Evolutionary conservation across 2,797 vertebrate genomes (phyloP).

Genomic region (Momotus momota): DNA sequence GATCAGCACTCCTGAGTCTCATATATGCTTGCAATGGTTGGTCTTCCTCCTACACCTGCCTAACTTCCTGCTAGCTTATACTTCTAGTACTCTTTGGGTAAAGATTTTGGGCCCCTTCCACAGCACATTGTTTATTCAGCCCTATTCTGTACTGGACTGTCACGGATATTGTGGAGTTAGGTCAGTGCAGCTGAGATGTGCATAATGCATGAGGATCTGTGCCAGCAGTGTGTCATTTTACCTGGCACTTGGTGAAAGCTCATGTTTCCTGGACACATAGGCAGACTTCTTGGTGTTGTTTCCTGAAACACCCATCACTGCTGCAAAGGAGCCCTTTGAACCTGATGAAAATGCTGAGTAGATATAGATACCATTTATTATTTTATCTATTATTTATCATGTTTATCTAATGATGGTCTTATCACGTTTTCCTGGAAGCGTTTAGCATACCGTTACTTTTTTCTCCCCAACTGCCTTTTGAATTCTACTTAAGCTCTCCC

Average conservation of each 20-base stretch:
- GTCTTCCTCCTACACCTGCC: neutral
- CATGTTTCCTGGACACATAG: neutral
- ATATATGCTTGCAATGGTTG: neutral
- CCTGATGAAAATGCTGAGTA: neutral
- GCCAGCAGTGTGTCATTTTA: neutral
- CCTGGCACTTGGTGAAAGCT: neutral
- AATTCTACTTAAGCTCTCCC: neutral
- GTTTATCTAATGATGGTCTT: neutral
- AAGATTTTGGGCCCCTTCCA: neutral
- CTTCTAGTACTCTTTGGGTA: neutral
- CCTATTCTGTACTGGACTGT: neutral
- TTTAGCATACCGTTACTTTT: neutral
- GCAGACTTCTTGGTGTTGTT: neutral
- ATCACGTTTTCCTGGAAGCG: neutral
- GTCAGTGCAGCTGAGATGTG: neutral
- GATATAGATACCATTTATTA: neutral
- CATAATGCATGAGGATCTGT: neutral
- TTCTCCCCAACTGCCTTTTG: neutral
- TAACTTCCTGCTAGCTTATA: neutral
- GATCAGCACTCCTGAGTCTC: neutral
- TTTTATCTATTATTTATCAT: neutral
- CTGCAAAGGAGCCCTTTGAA: neutral
- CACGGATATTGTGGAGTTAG: neutral
- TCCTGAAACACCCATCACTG: neutral
- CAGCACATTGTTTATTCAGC: neutral